Conservation (phyloP, 2,888 invertebrate genomes). For the Pheosia tremula region DNA sequence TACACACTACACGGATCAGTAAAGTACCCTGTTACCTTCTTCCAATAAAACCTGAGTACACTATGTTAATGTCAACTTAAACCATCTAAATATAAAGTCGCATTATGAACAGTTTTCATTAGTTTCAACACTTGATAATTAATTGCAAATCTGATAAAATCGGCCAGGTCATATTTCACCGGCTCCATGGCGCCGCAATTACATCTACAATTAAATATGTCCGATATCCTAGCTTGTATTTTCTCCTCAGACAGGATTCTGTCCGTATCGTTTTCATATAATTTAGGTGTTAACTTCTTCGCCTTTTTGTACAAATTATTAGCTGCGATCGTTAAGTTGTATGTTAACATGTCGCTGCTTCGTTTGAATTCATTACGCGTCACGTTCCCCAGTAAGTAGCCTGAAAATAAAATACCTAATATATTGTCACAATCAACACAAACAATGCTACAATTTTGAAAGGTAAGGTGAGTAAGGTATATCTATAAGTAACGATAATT, state of each 20-base stretch:
- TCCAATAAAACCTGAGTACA: neutral
- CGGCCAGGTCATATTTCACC: conserved; percentile 55
- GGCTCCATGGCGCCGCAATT: conserved; percentile 49
- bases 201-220: conserved; percentile 61
- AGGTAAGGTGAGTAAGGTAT: too few relatives aligned
- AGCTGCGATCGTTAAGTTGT: conserved; percentile 60
- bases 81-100: conserved; percentile 66
- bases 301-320: conserved; percentile 68
- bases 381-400: conserved; percentile 69
- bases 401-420: conserved; percentile 49
- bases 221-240: conserved; percentile 56
- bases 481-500: too few relatives aligned
- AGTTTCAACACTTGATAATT: conserved; percentile 63
- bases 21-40: neutral
- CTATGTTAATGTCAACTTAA: conserved; percentile 58
- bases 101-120: conserved; percentile 63
- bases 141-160: conserved; percentile 62
- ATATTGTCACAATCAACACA: too few relatives aligned
- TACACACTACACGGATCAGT: too few relatives aligned
- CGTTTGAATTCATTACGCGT: conserved; percentile 58
- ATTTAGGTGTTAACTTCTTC: conserved; percentile 64
- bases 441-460: too few relatives aligned
- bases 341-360: conserved; percentile 57
- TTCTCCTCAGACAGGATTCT: conserved; percentile 25
- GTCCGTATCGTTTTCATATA: conserved; percentile 61